These are phyloP conservation scores for Apamea monoglypha DNA, from an alignment of 2,888 invertebrate genomes.

Conservation along the genomic window DNA sequence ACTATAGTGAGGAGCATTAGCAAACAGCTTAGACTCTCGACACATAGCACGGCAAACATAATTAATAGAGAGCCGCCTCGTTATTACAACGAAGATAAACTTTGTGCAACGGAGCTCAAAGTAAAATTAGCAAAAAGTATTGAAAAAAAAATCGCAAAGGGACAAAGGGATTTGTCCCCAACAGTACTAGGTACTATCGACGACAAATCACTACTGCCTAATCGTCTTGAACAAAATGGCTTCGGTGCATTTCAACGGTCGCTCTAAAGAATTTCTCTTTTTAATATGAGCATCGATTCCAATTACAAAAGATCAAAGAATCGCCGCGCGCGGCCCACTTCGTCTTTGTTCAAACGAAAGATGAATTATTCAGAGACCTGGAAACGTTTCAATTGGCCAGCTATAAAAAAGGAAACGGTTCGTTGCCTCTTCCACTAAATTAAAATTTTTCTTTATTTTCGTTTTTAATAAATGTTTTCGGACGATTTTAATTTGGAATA, in stretches of 20 bases:
- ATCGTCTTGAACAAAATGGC: conserved; percentile 88
- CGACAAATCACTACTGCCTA: conserved; percentile 84
- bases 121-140: conserved; percentile 43
- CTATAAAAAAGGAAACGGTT: conserved; percentile 90
- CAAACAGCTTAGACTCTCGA: conserved; percentile 65
- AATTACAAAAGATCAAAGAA: conserved; percentile 91
- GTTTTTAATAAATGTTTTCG: conserved; percentile 80
- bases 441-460: conserved; percentile 88
- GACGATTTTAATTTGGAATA: conserved; percentile 74
- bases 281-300: conserved; percentile 91
- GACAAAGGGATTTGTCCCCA: conserved; percentile 63
- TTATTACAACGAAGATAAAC: conserved; percentile 54
- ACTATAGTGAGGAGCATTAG: conserved; percentile 51
- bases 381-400: conserved; percentile 91
- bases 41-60: conserved; percentile 65
- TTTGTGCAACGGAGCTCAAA: conserved; percentile 34
- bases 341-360: conserved; percentile 91
- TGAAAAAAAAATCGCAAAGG: conserved; percentile 54
- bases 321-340: conserved; percentile 90
- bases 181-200: conserved; percentile 64
- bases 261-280: conserved; percentile 88
- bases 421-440: conserved; percentile 90
- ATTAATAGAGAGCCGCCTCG: conserved; percentile 54
- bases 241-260: conserved; percentile 89
- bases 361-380: conserved; percentile 91